Evolutionary conservation across 2,888 invertebrate genomes (phyloP).

Genomic region (Leptopilina syphax): DNA sequence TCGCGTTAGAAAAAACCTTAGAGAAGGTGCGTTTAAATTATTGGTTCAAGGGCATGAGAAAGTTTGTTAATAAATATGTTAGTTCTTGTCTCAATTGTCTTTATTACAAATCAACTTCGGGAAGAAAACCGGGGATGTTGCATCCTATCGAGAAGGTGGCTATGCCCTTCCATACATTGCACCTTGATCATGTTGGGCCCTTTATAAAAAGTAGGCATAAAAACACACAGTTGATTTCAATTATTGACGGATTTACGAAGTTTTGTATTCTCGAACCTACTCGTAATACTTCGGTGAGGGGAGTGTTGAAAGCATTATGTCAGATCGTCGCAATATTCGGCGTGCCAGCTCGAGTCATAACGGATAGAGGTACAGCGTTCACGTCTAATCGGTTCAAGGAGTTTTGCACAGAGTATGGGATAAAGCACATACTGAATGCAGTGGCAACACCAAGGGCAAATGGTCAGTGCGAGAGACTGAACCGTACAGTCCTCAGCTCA

Average conservation of each 20-base stretch:
- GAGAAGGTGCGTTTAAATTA: conserved; percentile 62
- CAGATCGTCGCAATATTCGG: conserved; percentile 65
- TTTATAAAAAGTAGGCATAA: conserved; percentile 64
- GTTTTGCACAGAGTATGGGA: conserved; percentile 63
- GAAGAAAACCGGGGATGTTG: conserved; percentile 65
- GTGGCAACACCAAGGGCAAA: conserved; percentile 65
- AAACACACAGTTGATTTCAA: conserved; percentile 65
- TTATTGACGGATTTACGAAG: conserved; percentile 70
- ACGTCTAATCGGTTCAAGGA: conserved; percentile 65
- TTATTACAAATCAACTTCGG: conserved; percentile 62
- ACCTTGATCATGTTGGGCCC: conserved; percentile 63
- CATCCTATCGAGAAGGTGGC: conserved; percentile 71
- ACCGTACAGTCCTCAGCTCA: conserved; percentile 61
- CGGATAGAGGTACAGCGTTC: conserved; percentile 72
- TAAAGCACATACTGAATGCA: conserved; percentile 59
- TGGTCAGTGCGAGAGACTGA: conserved; percentile 69
- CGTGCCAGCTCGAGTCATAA: conserved; percentile 63
- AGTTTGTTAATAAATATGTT: conserved; percentile 70
- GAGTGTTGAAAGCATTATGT: conserved; percentile 47
- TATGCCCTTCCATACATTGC: conserved; percentile 66
- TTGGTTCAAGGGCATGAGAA: conserved; percentile 70
- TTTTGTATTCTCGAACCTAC: conserved; percentile 65
- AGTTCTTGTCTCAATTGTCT: conserved; percentile 69
- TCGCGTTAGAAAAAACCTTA: conserved; percentile 64
- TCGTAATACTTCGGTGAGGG: conserved; percentile 59